Conservation (phyloP, 2,888 invertebrate species). For the Yponomeuta cagnagella region DNA sequence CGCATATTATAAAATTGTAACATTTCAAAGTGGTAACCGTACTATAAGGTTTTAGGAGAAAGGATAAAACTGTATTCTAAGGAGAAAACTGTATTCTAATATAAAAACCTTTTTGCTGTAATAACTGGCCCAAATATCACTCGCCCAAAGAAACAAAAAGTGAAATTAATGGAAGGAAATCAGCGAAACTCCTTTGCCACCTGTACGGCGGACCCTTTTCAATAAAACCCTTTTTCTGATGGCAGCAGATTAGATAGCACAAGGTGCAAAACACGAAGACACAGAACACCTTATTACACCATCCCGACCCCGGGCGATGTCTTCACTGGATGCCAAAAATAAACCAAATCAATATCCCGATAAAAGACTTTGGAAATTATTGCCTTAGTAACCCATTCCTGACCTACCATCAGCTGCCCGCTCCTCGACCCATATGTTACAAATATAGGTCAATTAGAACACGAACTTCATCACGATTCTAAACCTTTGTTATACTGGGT, state of each 20-base stretch:
- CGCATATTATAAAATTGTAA: no score
- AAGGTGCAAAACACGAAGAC: slow-evolving; percentile 64
- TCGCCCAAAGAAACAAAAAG: not conserved
- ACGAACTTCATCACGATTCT: not conserved
- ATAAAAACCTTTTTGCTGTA: not conserved
- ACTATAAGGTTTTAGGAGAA: no score
- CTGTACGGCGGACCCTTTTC: slow-evolving; percentile 50
- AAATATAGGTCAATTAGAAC: slow-evolving; percentile 60
- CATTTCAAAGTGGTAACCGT: no score
- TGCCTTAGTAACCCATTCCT: slow-evolving; percentile 54
- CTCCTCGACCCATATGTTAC: slow-evolving; percentile 55
- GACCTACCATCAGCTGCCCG: slow-evolving; percentile 64
- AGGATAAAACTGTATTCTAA: no score
- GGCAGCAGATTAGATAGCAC: slow-evolving; percentile 50
- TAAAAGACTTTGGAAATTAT: slow-evolving; percentile 58
- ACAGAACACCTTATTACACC: slow-evolving; percentile 59
- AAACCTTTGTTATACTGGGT: slow-evolving; percentile 17
- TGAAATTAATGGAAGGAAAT: slow-evolving; percentile 19
- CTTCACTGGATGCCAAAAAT: slow-evolving; percentile 41
- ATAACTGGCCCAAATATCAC: not conserved
- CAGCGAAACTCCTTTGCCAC: slow-evolving; percentile 38
- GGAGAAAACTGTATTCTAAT: no score
- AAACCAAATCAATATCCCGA: slow-evolving; percentile 57
- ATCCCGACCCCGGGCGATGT: slow-evolving; percentile 43
- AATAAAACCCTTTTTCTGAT: slow-evolving; percentile 44